These are phyloP conservation scores for Amazona guildingii DNA, from an alignment of 2,113 vertebrate genomes.

Conservation along the genomic window DNA sequence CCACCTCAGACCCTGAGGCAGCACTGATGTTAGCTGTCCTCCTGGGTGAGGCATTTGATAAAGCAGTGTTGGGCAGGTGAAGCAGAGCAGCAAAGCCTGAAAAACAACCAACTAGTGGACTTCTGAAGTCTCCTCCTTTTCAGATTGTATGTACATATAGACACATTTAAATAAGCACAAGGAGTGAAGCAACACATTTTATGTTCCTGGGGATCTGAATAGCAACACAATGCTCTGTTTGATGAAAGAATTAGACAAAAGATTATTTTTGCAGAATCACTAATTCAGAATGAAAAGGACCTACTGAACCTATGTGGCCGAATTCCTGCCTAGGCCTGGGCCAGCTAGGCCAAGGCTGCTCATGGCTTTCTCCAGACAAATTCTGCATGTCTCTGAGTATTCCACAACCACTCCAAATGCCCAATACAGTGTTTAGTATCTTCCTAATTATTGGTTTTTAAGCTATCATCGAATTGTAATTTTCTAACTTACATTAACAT, in stretches of 20 bases:
- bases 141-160: neutral
- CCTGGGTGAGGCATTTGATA: fast-evolving
- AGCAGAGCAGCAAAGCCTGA: neutral
- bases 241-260: neutral
- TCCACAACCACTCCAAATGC: neutral
- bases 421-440: neutral
- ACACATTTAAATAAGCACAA: neutral
- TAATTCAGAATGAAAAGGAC: neutral
- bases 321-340: neutral
- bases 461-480: neutral
- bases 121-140: neutral
- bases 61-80: neutral
- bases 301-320: neutral
- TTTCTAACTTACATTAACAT: constrained; percentile 92
- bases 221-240: fast-evolving
- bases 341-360: neutral
- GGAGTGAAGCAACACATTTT: neutral
- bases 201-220: neutral
- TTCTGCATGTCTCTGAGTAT: neutral
- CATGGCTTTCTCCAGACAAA: neutral
- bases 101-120: neutral
- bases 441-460: neutral
- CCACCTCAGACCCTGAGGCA: neutral
- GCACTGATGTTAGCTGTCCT: neutral
- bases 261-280: neutral